Conservation (phyloP, 1,140 invertebrate genomes). For the Mya arenaria region DNA sequence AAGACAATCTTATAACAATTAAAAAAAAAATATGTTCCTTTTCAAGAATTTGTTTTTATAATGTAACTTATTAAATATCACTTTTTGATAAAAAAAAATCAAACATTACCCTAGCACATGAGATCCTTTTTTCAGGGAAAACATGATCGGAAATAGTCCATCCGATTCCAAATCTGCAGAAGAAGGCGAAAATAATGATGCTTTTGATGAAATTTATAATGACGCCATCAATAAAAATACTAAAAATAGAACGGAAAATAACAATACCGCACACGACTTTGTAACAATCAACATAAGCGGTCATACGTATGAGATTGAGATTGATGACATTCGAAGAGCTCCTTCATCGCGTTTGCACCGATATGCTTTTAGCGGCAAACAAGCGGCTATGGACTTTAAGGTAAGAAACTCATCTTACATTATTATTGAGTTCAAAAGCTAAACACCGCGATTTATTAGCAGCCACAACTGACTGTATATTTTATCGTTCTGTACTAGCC, state of each 20-base stretch:
- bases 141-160: too few species aligned
- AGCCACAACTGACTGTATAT: background rate
- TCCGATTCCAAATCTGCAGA: too few species aligned
- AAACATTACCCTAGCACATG: too few species aligned
- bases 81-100: too few species aligned
- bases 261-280: background rate
- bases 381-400: background rate
- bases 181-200: too few species aligned
- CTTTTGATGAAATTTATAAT: too few species aligned
- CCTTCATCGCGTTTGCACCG: conserved; percentile 32
- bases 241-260: background rate
- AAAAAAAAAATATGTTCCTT: too few species aligned
- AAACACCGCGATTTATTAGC: background rate
- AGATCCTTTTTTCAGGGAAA: too few species aligned
- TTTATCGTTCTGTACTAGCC: background rate
- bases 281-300: conserved; percentile 29
- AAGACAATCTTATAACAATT: too few species aligned
- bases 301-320: conserved; percentile 34
- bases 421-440: background rate
- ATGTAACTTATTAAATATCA: too few species aligned
- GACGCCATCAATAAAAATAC: too few species aligned
- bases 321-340: conserved; percentile 32
- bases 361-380: conserved; percentile 13
- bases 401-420: background rate
- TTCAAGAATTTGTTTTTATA: too few species aligned